Evolutionary conservation across 1,140 invertebrate genomes (phyloP), one percentile per base, ranked within the genome.

Genomic region (Oncopeltus fasciatus): DNA sequence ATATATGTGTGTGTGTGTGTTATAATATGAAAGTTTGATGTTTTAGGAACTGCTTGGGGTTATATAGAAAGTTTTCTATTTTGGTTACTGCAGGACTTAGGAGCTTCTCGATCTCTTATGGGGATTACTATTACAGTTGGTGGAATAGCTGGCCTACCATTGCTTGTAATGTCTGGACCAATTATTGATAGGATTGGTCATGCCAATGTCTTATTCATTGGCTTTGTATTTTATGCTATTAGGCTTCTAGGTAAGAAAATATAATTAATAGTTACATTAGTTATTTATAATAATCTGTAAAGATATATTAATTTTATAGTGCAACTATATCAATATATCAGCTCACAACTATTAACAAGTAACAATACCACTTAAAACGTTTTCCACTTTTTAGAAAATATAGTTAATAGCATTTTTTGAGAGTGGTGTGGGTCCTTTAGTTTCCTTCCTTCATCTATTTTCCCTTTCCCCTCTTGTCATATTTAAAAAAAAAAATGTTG

Each of bases 21-120:
- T 20, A 46, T 46, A 46, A 9, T 18, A 29, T 67, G 67, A 74
- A 16, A n/a, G n/a, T n/a, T n/a, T n/a, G n/a, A n/a, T n/a, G n/a
- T n/a, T n/a, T n/a, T 72, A 87, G 87, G 88, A 9, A 83, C 80
- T 0, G 83, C 83, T 12, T 90, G 86, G 86, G 88, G 88, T 8
- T 90, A 87, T 71, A 83, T 90, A 44, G 88, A 91, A 72, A 88
- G 83, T 61, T 93, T 91, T 72, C 74, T 92, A 2, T 92, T 92
- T 72, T 91, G 87, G 88, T 78, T 90, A 62, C 78, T 92, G 9
- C 81, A 88, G 72, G 87, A 89, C 69, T 74, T 91, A 59, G 87
- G 87, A 16, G 85, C 82, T 9, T 83, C 84, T 1, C 82, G 86
- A 64, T 85, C 84, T 9, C 74, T 92, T 26, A 88, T 92, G 82